Percentiles rank a stretch among this genome's conserved stretches.
Evolutionary conservation across 2,888 invertebrate genomes (phyloP).

Genomic region (Drosophila nr. perissopoda): DNA sequence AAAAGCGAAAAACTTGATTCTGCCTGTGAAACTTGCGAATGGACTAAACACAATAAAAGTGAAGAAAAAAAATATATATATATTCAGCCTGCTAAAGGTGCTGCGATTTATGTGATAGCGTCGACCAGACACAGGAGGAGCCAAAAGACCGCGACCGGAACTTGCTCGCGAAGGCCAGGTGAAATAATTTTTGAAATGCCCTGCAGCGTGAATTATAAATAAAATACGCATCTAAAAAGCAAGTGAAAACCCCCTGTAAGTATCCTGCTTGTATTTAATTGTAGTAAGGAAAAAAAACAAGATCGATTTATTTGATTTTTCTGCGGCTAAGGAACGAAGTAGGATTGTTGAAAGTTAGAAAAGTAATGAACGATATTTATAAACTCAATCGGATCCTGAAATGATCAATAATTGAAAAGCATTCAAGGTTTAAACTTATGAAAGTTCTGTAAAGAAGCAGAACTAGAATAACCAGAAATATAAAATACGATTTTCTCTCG

Average conservation of each 20-base stretch:
- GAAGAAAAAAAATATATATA: not conserved
- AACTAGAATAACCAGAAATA: not conserved
- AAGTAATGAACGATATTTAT: not conserved
- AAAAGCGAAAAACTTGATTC: slow-evolving; percentile 76
- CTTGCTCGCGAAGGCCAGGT: slow-evolving; percentile 16
- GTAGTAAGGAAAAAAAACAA: not conserved
- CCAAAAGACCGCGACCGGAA: slow-evolving; percentile 15
- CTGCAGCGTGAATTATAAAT: not conserved
- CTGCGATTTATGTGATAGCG: slow-evolving; percentile 53
- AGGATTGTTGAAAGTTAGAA: not conserved
- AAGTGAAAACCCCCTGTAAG: not conserved
- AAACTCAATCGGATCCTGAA: not conserved
- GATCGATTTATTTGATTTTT: not conserved
- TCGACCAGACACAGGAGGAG: slow-evolving; percentile 16
- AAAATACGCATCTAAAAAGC: not conserved
- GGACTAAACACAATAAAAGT: slow-evolving; percentile 33
- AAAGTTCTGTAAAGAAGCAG: not conserved
- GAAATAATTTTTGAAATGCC: slow-evolving; percentile 32
- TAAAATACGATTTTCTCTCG: not conserved
- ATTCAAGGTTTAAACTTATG: not conserved
- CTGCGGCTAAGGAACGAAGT: not conserved
- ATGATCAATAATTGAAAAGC: not conserved
- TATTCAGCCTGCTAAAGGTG: slow-evolving; percentile 42
- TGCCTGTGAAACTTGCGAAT: slow-evolving; percentile 53
- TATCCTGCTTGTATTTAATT: not conserved